phyloP scores from a whole-genome alignment of 2,113 vertebrate genomes.

The Cryptomyrus ogoouensis region DNA sequence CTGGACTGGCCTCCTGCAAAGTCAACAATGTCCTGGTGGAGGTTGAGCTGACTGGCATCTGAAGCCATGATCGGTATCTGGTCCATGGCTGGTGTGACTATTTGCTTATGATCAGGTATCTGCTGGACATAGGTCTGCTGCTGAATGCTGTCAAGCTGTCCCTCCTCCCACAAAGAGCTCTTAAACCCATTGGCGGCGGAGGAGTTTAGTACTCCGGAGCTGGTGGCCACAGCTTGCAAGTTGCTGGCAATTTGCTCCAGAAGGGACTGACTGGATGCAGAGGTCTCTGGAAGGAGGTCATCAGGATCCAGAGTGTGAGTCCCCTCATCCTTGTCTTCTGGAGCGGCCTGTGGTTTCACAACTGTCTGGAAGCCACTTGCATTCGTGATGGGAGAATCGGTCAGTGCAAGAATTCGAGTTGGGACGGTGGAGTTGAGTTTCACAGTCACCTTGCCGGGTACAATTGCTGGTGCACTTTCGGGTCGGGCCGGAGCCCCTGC shows the following conservation, averaged over 20 bases:
- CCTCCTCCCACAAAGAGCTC: slow-evolving; percentile 66
- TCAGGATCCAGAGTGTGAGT: slow-evolving; percentile 65
- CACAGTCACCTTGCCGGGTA: slow-evolving; percentile 57
- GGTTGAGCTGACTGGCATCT: slow-evolving; percentile 67
- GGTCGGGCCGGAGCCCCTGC: slow-evolving; percentile 53
- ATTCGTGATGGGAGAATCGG: slow-evolving; percentile 55
- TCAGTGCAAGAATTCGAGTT: slow-evolving; percentile 49
- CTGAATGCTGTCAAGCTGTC: slow-evolving; percentile 60
- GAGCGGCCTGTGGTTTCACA: slow-evolving; percentile 61
- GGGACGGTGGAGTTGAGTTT: slow-evolving; percentile 55
- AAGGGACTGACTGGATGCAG: slow-evolving; percentile 63
- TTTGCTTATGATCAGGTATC: slow-evolving; percentile 69
- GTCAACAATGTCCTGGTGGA: slow-evolving; percentile 70
- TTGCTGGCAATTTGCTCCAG: slow-evolving; percentile 69
- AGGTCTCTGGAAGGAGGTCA: slow-evolving; percentile 57
- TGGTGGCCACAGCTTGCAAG: slow-evolving; percentile 55
- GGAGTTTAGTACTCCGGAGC: slow-evolving; percentile 54
- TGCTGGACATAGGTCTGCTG: slow-evolving; percentile 62
- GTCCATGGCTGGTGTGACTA: slow-evolving; percentile 38
- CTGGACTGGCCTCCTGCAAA: slow-evolving; percentile 67
- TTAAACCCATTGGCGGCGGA: slow-evolving; percentile 66
- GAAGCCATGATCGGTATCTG: slow-evolving; percentile 58
- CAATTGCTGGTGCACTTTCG: slow-evolving; percentile 65
- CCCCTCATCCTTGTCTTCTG: slow-evolving; percentile 75
- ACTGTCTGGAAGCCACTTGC: slow-evolving; percentile 60